Conservation (phyloP, 2,888 invertebrate species). For the Vesta saturnalis region DNA sequence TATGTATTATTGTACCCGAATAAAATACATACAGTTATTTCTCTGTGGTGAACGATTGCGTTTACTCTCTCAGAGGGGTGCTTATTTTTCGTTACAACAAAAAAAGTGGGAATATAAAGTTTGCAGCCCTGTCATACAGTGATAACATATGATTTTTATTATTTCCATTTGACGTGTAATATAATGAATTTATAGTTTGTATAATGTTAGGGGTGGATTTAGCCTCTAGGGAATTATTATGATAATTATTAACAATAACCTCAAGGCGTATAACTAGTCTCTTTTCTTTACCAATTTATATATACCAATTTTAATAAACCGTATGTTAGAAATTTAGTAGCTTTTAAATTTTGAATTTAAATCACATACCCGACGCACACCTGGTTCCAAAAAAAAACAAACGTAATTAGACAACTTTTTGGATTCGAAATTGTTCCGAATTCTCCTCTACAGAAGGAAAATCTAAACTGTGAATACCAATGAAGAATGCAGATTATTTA, state of each 20-base stretch:
- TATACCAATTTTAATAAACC: too few species aligned
- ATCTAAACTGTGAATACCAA: too few species aligned
- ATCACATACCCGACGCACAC: too few species aligned
- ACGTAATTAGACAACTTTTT: too few species aligned
- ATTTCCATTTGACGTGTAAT: constrained; percentile 18
- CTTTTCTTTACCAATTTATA: too few species aligned
- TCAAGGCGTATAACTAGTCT: background rate
- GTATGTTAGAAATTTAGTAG: too few species aligned
- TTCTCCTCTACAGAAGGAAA: too few species aligned
- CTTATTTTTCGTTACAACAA: constrained; percentile 5
- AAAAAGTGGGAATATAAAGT: constrained; percentile 11
- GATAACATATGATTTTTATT: constrained; percentile 35
- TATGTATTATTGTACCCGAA: constrained; percentile 38
- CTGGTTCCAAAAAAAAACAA: too few species aligned
- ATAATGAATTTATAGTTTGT: constrained; percentile 29
- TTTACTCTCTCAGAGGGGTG: constrained; percentile 31
- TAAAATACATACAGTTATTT: constrained; percentile 40
- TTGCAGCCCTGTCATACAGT: constrained; percentile 26
- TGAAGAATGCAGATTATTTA: too few species aligned
- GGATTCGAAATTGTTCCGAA: too few species aligned
- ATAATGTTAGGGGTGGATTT: constrained; percentile 8
- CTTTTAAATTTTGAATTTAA: too few species aligned
- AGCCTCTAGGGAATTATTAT: constrained; percentile 6
- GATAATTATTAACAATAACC: constrained; percentile 9
- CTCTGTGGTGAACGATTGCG: constrained; percentile 37